Evolutionary conservation across 2,888 invertebrate genomes (phyloP).

Genomic region (Plusia festucae): DNA sequence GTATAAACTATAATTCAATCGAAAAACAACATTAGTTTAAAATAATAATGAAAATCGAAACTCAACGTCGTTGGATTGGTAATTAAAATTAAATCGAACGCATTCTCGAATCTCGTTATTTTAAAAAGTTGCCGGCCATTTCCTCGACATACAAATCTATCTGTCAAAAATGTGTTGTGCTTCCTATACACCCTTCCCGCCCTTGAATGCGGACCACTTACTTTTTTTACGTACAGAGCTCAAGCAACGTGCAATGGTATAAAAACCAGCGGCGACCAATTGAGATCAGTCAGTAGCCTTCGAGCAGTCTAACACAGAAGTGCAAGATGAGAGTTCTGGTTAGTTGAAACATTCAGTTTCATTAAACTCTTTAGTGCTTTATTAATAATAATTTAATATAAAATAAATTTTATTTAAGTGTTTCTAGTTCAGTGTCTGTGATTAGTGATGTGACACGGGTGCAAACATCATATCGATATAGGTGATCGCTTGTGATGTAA

Average conservation of each 20-base stretch:
- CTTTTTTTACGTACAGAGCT: conserved; percentile 85
- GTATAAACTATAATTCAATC: too few species aligned
- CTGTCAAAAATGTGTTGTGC: conserved; percentile 75
- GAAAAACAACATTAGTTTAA: background rate
- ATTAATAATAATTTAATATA: conserved; percentile 19
- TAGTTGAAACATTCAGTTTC: conserved; percentile 71
- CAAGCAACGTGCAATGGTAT: conserved; percentile 74
- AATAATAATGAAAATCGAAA: background rate
- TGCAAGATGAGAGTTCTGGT: conserved; percentile 89
- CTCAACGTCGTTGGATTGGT: conserved; percentile 9
- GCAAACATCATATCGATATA: conserved; percentile 31
- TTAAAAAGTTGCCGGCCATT: conserved; percentile 66
- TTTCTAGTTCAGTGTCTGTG: conserved; percentile 53
- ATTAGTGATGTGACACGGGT: conserved; percentile 54
- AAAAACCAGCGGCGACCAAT: conserved; percentile 80
- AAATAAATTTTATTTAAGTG: conserved; percentile 26
- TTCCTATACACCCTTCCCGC: conserved; percentile 87
- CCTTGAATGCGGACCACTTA: conserved; percentile 84
- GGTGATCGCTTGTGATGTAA: conserved; percentile 47
- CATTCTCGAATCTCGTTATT: conserved; percentile 35
- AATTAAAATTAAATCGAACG: conserved; percentile 36
- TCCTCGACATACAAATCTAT: conserved; percentile 64
- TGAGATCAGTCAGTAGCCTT: conserved; percentile 87
- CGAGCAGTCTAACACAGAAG: conserved; percentile 88
- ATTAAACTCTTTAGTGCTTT: conserved; percentile 55